These are phyloP conservation scores for Leucania comma DNA, from an alignment of 2,888 invertebrate genomes.

Conservation along the genomic window DNA sequence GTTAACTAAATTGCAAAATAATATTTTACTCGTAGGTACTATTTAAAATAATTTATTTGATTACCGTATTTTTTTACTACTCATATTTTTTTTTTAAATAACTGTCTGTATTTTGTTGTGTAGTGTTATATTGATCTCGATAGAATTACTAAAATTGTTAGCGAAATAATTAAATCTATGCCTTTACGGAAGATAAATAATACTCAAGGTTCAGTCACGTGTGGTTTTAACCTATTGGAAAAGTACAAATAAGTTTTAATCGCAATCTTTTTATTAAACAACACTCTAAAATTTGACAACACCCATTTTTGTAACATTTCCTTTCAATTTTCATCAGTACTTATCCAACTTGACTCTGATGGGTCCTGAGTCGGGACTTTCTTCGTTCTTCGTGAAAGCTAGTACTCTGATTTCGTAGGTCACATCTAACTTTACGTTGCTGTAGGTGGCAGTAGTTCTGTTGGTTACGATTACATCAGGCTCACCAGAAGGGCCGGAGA, in stretches of 20 bases:
- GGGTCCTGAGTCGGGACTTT: slow-evolving; percentile 59
- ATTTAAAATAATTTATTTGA: too few species aligned
- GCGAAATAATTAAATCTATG: too few species aligned
- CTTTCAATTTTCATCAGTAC: neutral
- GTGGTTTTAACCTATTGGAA: neutral
- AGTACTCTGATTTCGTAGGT: slow-evolving; percentile 64
- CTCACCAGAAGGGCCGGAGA: neutral
- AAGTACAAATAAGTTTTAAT: neutral
- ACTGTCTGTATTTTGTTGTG: too few species aligned
- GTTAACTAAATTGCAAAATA: too few species aligned
- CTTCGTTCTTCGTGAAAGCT: slow-evolving; percentile 53
- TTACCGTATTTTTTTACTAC: too few species aligned
- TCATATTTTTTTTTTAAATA: too few species aligned
- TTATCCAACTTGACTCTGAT: slow-evolving; percentile 44
- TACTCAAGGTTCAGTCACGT: neutral
- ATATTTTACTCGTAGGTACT: too few species aligned
- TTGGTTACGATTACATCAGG: slow-evolving; percentile 33
- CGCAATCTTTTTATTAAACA: neutral
- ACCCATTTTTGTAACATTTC: neutral
- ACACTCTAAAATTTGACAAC: neutral
- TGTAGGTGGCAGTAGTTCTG: slow-evolving; percentile 23
- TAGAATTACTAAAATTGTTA: too few species aligned
- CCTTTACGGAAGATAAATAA: too few species aligned
- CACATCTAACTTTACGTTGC: slow-evolving; percentile 46
- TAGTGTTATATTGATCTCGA: too few species aligned